Conservation (phyloP, 2,888 invertebrate species). For the Smittia sp. region DNA sequence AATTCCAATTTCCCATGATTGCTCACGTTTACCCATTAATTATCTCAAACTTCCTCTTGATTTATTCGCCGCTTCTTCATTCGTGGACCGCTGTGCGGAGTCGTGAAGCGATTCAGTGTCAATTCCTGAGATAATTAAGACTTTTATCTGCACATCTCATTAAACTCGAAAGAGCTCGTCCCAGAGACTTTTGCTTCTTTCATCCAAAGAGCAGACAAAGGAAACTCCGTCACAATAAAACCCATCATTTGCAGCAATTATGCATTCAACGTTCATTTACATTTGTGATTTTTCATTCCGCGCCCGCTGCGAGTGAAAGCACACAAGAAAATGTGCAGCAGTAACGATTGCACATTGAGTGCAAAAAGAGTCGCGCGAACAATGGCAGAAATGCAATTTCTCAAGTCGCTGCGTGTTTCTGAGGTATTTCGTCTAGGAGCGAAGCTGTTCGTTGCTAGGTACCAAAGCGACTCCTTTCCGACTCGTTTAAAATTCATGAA, state of each 20-base stretch:
- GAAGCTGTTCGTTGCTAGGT: no score
- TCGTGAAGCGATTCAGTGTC: conserved; percentile 7
- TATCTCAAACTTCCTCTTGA: not conserved
- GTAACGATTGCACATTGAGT: not conserved
- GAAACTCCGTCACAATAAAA: conserved; percentile 19
- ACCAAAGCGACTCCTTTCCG: no score
- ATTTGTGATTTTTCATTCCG: conserved; percentile 15
- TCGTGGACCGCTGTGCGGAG: not conserved
- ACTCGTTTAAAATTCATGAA: no score
- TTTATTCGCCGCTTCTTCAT: conserved; percentile 13
- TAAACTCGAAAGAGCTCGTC: conserved; percentile 18
- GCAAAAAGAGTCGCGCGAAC: not conserved
- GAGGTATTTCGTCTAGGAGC: not conserved
- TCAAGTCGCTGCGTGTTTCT: conserved; percentile 4
- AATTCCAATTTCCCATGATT: conserved; percentile 39
- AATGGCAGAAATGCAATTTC: conserved; percentile 2
- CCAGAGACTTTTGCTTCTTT: not conserved
- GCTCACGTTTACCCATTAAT: conserved; percentile 39
- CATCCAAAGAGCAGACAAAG: not conserved
- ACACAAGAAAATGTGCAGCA: conserved; percentile 11
- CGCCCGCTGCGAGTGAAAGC: not conserved
- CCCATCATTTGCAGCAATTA: conserved; percentile 38
- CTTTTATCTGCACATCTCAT: conserved; percentile 22
- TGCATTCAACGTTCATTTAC: conserved; percentile 19
- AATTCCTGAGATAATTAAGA: not conserved